Conservation (phyloP, 2,113 vertebrate genomes). For the Planiliza haematocheilus region DNA sequence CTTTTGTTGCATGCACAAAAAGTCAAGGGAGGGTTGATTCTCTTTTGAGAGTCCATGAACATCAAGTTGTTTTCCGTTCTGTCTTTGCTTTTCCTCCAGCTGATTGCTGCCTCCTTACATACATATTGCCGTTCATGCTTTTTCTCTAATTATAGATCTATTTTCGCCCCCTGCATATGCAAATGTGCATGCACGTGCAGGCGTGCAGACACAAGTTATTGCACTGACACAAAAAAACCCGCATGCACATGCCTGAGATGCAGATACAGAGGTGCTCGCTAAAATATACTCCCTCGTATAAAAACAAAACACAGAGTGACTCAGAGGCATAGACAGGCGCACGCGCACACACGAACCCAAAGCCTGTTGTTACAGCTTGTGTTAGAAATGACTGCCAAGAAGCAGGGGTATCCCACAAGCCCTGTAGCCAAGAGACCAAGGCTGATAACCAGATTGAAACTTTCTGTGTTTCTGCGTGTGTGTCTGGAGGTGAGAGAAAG, state of each 20-base stretch:
- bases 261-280: slow-evolving; percentile 13
- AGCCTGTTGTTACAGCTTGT: slow-evolving; percentile 76
- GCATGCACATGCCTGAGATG: slow-evolving; percentile 22
- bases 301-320: slow-evolving; percentile 58
- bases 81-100: slow-evolving; percentile 1
- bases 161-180: slow-evolving; percentile 5
- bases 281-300: slow-evolving; percentile 38
- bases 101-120: neutral
- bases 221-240: slow-evolving; percentile 25
- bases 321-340: slow-evolving; percentile 49
- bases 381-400: slow-evolving; percentile 81
- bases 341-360: slow-evolving; percentile 35
- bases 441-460: slow-evolving; percentile 80
- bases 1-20: slow-evolving; percentile 64
- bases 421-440: slow-evolving; percentile 79
- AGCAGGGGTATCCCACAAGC: slow-evolving; percentile 82
- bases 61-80: slow-evolving; percentile 27
- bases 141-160: slow-evolving; percentile 15
- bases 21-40: slow-evolving; percentile 32
- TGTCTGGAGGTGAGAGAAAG: slow-evolving; percentile 27
- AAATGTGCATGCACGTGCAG: slow-evolving; percentile 16
- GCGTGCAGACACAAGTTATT: slow-evolving; percentile 34
- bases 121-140: neutral
- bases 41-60: slow-evolving; percentile 35
- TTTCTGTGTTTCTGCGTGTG: slow-evolving; percentile 48